These are phyloP conservation scores for Adela reaumurella DNA, from an alignment of 2,888 invertebrate species.

Conservation along the genomic window DNA sequence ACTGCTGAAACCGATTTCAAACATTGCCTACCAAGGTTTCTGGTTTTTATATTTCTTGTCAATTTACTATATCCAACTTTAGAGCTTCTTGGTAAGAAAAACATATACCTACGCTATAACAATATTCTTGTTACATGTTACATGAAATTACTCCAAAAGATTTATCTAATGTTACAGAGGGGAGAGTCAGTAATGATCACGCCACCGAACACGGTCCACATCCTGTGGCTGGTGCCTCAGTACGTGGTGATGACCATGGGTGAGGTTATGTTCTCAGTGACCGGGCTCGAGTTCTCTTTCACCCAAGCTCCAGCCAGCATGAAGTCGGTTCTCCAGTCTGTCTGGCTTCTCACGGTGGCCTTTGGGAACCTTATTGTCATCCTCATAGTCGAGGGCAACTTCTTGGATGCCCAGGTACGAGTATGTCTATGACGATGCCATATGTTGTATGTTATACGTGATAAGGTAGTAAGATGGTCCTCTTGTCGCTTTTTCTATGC, in stretches of 20 bases:
- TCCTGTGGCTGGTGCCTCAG: slow-evolving; percentile 87
- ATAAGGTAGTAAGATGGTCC: too few relatives aligned
- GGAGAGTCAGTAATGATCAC: slow-evolving; percentile 50
- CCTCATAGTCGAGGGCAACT: slow-evolving; percentile 74
- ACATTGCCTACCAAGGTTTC: too few relatives aligned
- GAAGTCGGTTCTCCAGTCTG: slow-evolving; percentile 92
- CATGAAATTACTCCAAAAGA: neutral
- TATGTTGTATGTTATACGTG: too few relatives aligned
- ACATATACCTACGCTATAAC: too few relatives aligned
- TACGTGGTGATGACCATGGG: slow-evolving; percentile 88
- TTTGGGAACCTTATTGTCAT: slow-evolving; percentile 93
- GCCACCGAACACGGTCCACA: slow-evolving; percentile 70
- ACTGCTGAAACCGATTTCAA: too few relatives aligned
- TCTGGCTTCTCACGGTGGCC: slow-evolving; percentile 90
- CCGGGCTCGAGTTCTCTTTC: slow-evolving; percentile 93
- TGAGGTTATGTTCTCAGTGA: slow-evolving; percentile 95
- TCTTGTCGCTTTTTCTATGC: too few relatives aligned
- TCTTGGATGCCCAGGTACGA: slow-evolving; percentile 72
- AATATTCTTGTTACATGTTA: too few relatives aligned
- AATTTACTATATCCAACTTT: too few relatives aligned
- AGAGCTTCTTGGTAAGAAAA: too few relatives aligned
- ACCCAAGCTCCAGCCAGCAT: slow-evolving; percentile 89
- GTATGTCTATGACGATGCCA: too few relatives aligned
- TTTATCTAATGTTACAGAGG: slow-evolving; percentile 21
- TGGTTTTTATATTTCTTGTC: too few relatives aligned